Evolutionary conservation across 2,888 invertebrate species (phyloP).

Genomic region (Hirtodrosophila duncani): DNA sequence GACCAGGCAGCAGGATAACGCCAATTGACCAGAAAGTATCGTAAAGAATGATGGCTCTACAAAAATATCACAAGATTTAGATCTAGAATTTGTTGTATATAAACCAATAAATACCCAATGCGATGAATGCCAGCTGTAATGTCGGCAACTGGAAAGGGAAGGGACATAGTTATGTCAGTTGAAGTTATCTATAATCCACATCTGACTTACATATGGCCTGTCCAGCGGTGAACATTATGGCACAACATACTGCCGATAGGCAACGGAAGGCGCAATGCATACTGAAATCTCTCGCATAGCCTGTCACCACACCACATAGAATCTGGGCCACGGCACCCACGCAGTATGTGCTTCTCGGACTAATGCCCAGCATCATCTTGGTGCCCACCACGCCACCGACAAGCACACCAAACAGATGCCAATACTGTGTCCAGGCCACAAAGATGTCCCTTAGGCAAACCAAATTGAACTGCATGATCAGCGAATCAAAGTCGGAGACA

Average conservation of each 20-base stretch:
- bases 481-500: conserved; percentile 70
- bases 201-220: conserved; percentile 78
- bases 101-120: too few species aligned
- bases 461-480: conserved; percentile 78
- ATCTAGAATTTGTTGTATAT: too few species aligned
- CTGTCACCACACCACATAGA: conserved; percentile 76
- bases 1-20: conserved; percentile 77
- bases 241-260: conserved; percentile 78
- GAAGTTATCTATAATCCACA: not conserved
- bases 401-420: conserved; percentile 79
- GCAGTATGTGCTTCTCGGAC: conserved; percentile 77
- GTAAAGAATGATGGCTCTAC: conserved; percentile 76
- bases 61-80: too few species aligned
- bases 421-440: conserved; percentile 79
- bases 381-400: conserved; percentile 78
- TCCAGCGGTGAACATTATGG: conserved; percentile 78
- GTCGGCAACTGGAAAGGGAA: conserved; percentile 73
- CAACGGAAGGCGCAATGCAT: conserved; percentile 78
- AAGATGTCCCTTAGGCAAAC: conserved; percentile 78
- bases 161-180: not conserved
- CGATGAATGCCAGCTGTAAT: conserved; percentile 77
- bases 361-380: conserved; percentile 76
- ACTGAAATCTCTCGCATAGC: conserved; percentile 75
- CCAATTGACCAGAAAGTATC: conserved; percentile 79
- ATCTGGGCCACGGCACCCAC: conserved; percentile 77